Conservation (phyloP, 2,888 invertebrate genomes). For the Eristalis tenax region DNA sequence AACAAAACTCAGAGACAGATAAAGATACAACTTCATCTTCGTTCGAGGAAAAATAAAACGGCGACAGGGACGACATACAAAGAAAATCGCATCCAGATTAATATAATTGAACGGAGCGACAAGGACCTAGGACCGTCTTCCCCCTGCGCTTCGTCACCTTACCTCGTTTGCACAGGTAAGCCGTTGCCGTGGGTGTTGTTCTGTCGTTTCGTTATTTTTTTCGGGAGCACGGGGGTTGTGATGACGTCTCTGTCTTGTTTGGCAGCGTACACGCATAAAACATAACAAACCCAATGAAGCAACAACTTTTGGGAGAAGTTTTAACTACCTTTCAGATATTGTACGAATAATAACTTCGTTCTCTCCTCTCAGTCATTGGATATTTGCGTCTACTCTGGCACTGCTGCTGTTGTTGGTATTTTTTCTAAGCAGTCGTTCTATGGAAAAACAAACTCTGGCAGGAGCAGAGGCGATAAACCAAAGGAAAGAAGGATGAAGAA, state of each 20-base stretch:
- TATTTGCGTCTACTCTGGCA: not conserved
- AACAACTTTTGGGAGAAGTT: conserved; percentile 51
- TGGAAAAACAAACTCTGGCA: not conserved
- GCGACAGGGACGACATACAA: not conserved
- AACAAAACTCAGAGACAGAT: conserved; percentile 57
- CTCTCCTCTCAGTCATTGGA: not conserved
- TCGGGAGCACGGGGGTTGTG: not conserved
- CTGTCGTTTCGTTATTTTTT: too few relatives aligned
- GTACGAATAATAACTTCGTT: conserved; percentile 42
- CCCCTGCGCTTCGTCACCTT: conserved; percentile 13
- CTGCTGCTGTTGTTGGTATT: not conserved
- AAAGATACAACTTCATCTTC: conserved; percentile 62
- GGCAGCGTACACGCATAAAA: conserved; percentile 30
- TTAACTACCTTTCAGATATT: conserved; percentile 52
- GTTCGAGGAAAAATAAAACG: not conserved
- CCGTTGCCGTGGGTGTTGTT: not conserved
- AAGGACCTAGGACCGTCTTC: not conserved
- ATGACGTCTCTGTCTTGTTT: not conserved
- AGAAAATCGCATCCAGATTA: conserved; percentile 28
- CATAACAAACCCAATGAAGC: conserved; percentile 63
- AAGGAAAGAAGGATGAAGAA: conserved; percentile 23
- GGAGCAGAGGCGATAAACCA: conserved; percentile 37
- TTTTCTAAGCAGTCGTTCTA: conserved; percentile 3
- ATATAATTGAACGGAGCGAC: conserved; percentile 37
- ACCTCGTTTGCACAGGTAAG: conserved; percentile 25